Conservation (phyloP, 2,113 vertebrate genomes). For the Pelodiscus sinensis region DNA sequence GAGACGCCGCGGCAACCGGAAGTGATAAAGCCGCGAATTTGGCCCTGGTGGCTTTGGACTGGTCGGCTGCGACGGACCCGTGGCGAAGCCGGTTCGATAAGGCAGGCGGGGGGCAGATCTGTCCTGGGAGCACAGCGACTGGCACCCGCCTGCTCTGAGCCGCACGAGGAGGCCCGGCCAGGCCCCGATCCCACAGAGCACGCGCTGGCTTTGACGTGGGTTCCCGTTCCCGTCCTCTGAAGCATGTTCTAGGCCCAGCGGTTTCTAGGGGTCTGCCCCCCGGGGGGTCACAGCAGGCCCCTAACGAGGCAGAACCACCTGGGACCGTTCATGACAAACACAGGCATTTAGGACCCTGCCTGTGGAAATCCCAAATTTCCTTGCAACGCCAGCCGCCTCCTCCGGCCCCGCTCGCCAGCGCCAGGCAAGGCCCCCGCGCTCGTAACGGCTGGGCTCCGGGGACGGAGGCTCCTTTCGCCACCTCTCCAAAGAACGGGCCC, state of each 20-base stretch:
- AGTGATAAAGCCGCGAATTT: conserved; percentile 32
- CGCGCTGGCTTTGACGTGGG: not conserved
- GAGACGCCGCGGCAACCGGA: conserved; percentile 3
- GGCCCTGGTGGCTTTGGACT: not conserved
- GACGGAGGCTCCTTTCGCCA: not conserved
- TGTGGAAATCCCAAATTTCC: not conserved
- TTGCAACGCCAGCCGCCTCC: not conserved
- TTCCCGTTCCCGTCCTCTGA: not conserved
- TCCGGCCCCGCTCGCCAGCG: not conserved
- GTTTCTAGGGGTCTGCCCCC: not conserved
- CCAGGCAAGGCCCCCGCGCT: no score
- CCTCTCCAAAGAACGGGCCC: not conserved
- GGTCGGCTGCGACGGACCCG: not conserved
- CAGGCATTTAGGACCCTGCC: not conserved
- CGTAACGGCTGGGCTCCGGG: not conserved
- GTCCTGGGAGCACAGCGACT: not conserved
- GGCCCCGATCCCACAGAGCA: not conserved
- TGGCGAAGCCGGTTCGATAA: not conserved
- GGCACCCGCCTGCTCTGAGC: not conserved
- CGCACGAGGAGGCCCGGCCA: not conserved
- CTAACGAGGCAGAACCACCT: not conserved
- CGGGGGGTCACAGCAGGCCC: not conserved
- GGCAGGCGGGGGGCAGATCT: not conserved
- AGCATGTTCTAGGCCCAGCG: not conserved
- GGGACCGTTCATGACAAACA: not conserved